These are phyloP conservation scores for Chironomus tepperi DNA, from an alignment of 1,140 invertebrate genomes.

Conservation along the genomic window DNA sequence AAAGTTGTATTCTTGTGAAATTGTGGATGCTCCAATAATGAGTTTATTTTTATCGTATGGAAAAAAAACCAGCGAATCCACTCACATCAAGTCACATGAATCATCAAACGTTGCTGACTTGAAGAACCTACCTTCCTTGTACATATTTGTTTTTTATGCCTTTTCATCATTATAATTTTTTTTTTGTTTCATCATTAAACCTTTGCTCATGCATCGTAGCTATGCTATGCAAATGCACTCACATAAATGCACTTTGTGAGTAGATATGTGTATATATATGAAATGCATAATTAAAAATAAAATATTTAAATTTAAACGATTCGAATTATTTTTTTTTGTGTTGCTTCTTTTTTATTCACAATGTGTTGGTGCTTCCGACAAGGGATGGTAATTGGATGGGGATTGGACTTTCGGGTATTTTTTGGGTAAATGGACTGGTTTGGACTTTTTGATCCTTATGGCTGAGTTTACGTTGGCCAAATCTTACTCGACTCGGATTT, in stretches of 20 bases:
- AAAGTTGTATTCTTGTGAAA: neutral
- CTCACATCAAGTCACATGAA: neutral
- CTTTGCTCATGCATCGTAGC: neutral
- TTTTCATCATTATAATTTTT: too few relatives aligned
- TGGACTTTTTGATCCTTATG: too few relatives aligned
- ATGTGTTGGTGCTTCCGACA: too few relatives aligned
- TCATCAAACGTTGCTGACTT: too few relatives aligned
- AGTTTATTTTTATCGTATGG: neutral
- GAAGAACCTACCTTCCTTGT: too few relatives aligned
- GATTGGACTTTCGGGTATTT: too few relatives aligned
- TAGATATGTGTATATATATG: neutral
- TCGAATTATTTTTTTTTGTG: neutral
- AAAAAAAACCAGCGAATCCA: neutral
- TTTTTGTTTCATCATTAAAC: too few relatives aligned
- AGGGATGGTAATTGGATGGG: too few relatives aligned
- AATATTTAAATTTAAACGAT: constrained; percentile 10
- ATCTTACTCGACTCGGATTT: too few relatives aligned
- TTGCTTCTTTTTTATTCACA: neutral
- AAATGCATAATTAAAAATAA: neutral
- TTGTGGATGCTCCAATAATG: neutral
- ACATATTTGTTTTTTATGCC: too few relatives aligned
- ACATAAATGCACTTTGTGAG: neutral
- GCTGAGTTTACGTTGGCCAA: too few relatives aligned
- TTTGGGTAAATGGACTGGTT: too few relatives aligned
- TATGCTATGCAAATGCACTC: neutral